Conservation (phyloP, 2,797 vertebrate species). For the Enteromius paludinosus region DNA sequence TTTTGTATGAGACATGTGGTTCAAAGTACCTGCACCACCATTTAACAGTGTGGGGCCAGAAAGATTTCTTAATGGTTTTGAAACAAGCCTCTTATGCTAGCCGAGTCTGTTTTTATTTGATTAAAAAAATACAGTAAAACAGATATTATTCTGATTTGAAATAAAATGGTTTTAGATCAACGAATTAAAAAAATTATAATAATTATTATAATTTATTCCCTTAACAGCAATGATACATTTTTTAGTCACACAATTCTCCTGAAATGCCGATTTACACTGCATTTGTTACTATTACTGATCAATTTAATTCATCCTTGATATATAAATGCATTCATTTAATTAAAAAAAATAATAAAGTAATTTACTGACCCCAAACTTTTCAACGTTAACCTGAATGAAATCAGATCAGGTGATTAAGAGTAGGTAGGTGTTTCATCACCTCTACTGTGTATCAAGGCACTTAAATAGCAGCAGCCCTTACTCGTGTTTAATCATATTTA, state of each 20-base stretch:
- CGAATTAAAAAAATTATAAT: not conserved
- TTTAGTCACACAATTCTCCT: not conserved
- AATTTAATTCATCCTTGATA: too few relatives aligned
- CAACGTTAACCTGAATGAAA: conserved; percentile 51
- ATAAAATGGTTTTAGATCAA: not conserved
- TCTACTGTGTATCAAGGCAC: conserved; percentile 57
- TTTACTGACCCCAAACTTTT: not conserved
- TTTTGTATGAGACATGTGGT: not conserved
- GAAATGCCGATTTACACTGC: not conserved
- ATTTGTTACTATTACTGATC: too few relatives aligned
- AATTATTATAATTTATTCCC: not conserved
- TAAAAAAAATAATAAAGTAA: too few relatives aligned
- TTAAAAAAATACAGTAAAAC: not conserved
- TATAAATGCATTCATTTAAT: too few relatives aligned
- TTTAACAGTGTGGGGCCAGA: not conserved
- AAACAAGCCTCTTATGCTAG: not conserved
- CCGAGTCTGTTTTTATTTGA: not conserved
- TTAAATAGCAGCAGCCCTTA: conserved; percentile 17
- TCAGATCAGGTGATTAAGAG: conserved; percentile 73
- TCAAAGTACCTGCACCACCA: not conserved
- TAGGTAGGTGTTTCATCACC: conserved; percentile 59
- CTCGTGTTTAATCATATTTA: conserved; percentile 27
- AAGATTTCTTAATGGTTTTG: not conserved
- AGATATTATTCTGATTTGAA: not conserved
- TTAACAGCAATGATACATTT: not conserved